Percentiles rank a stretch among this genome's conserved stretches.
These are phyloP conservation scores for Zosterops lateralis DNA, from an alignment of 2,113 vertebrate genomes.

Conservation along the genomic window DNA sequence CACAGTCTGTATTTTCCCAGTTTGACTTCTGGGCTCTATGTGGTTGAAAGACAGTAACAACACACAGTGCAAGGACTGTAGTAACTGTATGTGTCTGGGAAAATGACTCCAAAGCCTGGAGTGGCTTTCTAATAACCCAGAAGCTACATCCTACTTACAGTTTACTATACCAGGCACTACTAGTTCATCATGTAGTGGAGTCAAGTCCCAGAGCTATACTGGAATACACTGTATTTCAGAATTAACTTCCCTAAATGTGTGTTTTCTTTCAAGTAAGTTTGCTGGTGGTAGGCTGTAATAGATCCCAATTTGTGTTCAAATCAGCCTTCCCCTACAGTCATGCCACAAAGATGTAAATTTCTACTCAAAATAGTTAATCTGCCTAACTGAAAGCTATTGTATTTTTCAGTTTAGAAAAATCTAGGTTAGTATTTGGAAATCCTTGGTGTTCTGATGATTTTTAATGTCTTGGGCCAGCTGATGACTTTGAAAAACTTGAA, in stretches of 20 bases:
- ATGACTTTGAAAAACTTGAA: neutral
- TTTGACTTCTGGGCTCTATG: neutral
- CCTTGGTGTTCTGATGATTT: neutral
- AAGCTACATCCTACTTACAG: neutral
- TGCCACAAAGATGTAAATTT: neutral
- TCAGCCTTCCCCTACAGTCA: neutral
- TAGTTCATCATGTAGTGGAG: fast-evolving
- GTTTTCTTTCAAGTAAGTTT: neutral
- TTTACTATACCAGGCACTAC: neutral
- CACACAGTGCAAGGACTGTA: neutral
- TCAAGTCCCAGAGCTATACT: neutral
- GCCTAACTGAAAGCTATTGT: neutral
- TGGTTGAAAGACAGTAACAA: neutral
- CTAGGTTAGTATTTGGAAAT: neutral
- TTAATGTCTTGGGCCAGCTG: neutral
- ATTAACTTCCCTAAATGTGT: neutral
- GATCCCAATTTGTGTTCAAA: neutral
- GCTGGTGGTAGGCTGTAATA: neutral
- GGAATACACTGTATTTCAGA: neutral
- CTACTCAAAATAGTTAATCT: neutral
- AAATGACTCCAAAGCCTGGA: neutral
- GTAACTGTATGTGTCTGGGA: neutral
- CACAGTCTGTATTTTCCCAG: neutral
- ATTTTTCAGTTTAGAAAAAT: neutral
- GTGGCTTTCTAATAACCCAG: neutral